Percentiles rank a stretch among this genome's conserved stretches.
phyloP scores from a whole-genome alignment of 1,140 invertebrate genomes.

The Xylocopa sonorina region DNA sequence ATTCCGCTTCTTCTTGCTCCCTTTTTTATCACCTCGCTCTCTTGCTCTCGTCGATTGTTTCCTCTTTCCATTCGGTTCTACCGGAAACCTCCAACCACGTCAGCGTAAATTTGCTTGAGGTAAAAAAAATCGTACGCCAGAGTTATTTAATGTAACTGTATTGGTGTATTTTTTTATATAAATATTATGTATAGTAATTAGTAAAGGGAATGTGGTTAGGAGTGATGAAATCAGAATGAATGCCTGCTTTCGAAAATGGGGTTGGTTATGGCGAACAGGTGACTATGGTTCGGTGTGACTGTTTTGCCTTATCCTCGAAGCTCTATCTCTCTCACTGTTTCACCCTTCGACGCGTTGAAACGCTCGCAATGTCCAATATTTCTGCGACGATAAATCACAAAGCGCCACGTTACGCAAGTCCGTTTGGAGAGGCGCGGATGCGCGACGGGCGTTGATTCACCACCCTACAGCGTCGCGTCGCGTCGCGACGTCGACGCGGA shows the following conservation, averaged over 20 bases:
- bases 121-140: too few species aligned
- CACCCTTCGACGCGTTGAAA: slow-evolving; percentile 18
- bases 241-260: too few species aligned
- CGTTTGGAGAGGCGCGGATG: neutral
- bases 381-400: slow-evolving; percentile 50
- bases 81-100: too few species aligned
- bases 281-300: too few species aligned
- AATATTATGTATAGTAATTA: too few species aligned
- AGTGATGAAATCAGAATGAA: too few species aligned
- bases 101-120: too few species aligned
- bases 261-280: too few species aligned
- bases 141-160: too few species aligned
- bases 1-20: neutral
- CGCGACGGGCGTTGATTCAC: slow-evolving; percentile 13
- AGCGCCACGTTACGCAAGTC: slow-evolving; percentile 15
- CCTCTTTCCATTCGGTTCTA: neutral
- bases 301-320: too few species aligned
- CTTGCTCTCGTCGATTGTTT: neutral
- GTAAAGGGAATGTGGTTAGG: too few species aligned
- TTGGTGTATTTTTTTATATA: too few species aligned
- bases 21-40: neutral
- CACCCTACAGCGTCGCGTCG: neutral
- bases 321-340: neutral
- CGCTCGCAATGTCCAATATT: slow-evolving; percentile 37
- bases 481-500: neutral